Evolutionary conservation across 2,113 vertebrate genomes (phyloP).

Genomic region (Barbus barbus): DNA sequence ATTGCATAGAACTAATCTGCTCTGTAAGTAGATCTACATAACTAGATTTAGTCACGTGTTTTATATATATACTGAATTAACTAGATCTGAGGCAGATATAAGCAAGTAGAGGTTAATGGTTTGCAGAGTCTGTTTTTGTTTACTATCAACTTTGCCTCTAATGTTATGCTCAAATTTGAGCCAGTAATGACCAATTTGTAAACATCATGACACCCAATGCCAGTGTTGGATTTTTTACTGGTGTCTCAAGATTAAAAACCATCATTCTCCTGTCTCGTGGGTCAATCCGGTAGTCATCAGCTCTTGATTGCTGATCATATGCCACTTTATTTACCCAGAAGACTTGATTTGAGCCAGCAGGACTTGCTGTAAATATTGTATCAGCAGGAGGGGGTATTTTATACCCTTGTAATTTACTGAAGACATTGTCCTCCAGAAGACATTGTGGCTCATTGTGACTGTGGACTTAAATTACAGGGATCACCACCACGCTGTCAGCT

Average conservation of each 20-base stretch:
- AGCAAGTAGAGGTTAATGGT: not conserved
- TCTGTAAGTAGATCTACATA: not conserved
- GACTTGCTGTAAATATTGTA: slow-evolving; percentile 47
- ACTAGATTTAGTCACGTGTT: not conserved
- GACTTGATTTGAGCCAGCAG: slow-evolving; percentile 37
- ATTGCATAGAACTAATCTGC: not conserved
- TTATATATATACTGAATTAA: not conserved
- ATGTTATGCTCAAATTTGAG: slow-evolving; percentile 35
- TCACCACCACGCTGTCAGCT: slow-evolving; percentile 28
- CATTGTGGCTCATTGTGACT: slow-evolving; percentile 34
- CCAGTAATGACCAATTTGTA: slow-evolving; percentile 60
- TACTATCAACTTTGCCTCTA: slow-evolving; percentile 45
- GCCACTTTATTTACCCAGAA: slow-evolving; percentile 54
- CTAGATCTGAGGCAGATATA: not conserved
- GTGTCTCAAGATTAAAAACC: slow-evolving; percentile 60
- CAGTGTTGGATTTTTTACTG: slow-evolving; percentile 50
- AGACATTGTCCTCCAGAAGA: slow-evolving; percentile 26
- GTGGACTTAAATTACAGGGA: slow-evolving; percentile 38
- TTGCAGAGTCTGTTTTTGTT: slow-evolving; percentile 1
- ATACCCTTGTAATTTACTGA: slow-evolving; percentile 50
- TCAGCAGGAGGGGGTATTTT: slow-evolving; percentile 46
- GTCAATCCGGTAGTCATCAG: slow-evolving; percentile 50
- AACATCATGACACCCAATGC: slow-evolving; percentile 58
- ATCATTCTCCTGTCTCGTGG: too few species aligned
- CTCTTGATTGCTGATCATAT: slow-evolving; percentile 55